phyloP scores from a whole-genome alignment of 2,797 vertebrate genomes.

The Notoglanidium macrostoma region DNA sequence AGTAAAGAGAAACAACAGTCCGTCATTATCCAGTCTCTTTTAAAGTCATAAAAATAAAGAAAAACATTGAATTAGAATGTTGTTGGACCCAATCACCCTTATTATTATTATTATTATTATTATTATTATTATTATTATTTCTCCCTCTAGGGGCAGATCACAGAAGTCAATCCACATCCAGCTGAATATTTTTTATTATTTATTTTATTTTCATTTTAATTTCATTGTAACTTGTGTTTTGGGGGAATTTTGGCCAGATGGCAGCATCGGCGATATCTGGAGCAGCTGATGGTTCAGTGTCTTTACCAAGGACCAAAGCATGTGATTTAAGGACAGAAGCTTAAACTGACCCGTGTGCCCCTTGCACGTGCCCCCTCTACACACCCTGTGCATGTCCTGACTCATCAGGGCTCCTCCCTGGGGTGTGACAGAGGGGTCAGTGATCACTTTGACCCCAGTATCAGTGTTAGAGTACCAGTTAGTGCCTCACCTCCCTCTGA shows the following conservation, averaged over 20 bases:
- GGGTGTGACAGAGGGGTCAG: neutral
- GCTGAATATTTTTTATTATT: neutral
- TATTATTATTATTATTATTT: no score
- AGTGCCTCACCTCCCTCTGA: conserved; percentile 6
- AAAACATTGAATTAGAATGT: no score
- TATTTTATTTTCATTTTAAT: neutral
- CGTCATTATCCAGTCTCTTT: no score
- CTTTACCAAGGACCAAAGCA: neutral
- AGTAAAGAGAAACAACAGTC: no score
- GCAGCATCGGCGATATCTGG: neutral
- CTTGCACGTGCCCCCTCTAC: neutral
- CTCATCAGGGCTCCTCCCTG: neutral
- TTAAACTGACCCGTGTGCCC: neutral
- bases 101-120: no score
- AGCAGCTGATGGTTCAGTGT: neutral
- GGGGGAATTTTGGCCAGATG: neutral
- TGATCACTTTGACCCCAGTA: neutral
- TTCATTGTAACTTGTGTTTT: neutral
- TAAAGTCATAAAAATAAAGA: no score
- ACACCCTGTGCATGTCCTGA: neutral
- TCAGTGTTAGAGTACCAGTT: neutral
- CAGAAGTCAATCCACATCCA: no score
- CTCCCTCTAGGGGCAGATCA: no score
- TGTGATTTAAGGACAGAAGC: no score
- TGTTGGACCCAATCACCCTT: no score